These are phyloP conservation scores for Timema cristinae DNA, from an alignment of 2,888 invertebrate genomes.

Conservation along the genomic window DNA sequence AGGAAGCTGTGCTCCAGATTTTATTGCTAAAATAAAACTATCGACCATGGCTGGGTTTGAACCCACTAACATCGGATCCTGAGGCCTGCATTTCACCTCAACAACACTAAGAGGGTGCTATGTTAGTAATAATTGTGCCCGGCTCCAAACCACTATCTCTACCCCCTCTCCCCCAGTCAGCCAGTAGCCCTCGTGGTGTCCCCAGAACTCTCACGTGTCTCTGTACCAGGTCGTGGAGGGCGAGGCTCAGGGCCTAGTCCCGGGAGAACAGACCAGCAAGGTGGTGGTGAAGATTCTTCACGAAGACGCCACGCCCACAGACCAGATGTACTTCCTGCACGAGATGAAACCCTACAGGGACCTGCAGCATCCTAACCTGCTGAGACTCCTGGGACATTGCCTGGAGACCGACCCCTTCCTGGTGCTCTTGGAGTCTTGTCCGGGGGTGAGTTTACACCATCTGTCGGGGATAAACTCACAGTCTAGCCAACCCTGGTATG, in stretches of 20 bases:
- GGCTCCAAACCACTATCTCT: too few species aligned
- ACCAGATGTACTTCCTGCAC: slow-evolving; percentile 73
- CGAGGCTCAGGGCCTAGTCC: slow-evolving; percentile 56
- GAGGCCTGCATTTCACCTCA: too few species aligned
- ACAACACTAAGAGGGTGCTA: too few species aligned
- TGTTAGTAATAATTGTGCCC: too few species aligned
- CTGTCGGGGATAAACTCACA: neutral
- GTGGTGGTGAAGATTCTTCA: slow-evolving; percentile 80
- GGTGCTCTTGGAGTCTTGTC: slow-evolving; percentile 70
- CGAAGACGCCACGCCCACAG: slow-evolving; percentile 69
- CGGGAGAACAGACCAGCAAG: slow-evolving; percentile 42
- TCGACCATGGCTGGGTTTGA: too few species aligned
- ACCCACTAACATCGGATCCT: too few species aligned
- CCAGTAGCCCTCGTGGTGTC: too few species aligned
- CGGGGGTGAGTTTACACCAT: slow-evolving; percentile 48
- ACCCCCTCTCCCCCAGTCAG: too few species aligned
- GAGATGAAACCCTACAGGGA: slow-evolving; percentile 71
- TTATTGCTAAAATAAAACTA: too few species aligned
- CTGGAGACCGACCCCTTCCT: slow-evolving; percentile 76
- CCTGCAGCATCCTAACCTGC: slow-evolving; percentile 65
- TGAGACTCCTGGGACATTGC: slow-evolving; percentile 68
- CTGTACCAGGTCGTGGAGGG: slow-evolving; percentile 68
- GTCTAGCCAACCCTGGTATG: too few species aligned
- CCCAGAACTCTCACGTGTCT: too few species aligned
- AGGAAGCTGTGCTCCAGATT: too few species aligned